These are phyloP conservation scores for Labrus mixtus DNA, from an alignment of 2,113 vertebrate genomes.

Conservation along the genomic window DNA sequence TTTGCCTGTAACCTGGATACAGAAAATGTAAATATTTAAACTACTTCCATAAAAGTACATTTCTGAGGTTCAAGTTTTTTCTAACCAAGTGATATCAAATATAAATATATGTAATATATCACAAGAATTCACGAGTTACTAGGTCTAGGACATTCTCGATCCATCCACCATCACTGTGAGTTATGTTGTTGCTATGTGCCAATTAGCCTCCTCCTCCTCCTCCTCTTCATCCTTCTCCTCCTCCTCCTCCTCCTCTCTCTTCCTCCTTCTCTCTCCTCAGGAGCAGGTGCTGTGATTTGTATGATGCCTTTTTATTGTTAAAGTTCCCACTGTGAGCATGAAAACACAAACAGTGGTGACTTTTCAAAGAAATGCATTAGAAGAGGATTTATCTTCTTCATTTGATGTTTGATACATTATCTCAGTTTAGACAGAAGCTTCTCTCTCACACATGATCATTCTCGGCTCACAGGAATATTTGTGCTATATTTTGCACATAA, in stretches of 20 bases:
- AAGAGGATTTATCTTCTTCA: slow-evolving; percentile 7
- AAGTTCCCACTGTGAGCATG: slow-evolving; percentile 32
- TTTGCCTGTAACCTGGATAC: not conserved
- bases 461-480: not conserved
- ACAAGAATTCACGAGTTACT: not conserved
- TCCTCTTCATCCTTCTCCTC: slow-evolving; percentile 8
- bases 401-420: not conserved
- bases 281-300: slow-evolving; percentile 28
- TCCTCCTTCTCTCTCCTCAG: slow-evolving; percentile 6
- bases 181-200: slow-evolving; percentile 12
- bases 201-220: not conserved
- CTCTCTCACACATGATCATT: not conserved
- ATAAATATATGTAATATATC: not conserved
- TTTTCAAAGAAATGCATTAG: slow-evolving; percentile 11
- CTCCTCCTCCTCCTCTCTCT: not conserved
- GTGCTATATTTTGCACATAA: too few relatives aligned
- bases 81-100: not conserved
- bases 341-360: slow-evolving; percentile 10
- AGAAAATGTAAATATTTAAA: too few relatives aligned
- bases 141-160: not conserved
- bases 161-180: slow-evolving; percentile 22
- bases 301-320: slow-evolving; percentile 49
- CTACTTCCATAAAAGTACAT: too few relatives aligned
- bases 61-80: too few relatives aligned
- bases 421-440: too few relatives aligned